phyloP scores from a whole-genome alignment of 2,888 invertebrate species.

The Eutolmus rufibarbis region DNA sequence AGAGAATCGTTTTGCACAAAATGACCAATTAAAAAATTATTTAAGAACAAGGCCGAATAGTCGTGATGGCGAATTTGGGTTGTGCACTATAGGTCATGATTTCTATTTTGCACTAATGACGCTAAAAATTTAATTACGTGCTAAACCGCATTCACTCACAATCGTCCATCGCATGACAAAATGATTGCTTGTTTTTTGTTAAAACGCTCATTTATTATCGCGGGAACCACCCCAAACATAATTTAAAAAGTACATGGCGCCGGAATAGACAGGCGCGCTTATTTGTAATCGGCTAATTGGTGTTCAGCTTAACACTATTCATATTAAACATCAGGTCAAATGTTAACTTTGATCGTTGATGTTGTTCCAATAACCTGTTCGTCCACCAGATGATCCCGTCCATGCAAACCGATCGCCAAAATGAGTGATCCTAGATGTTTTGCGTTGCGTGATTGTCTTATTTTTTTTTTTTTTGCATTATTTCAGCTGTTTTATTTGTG shows the following conservation, averaged over 20 bases:
- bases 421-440: background rate
- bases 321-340: background rate
- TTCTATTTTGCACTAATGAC: background rate
- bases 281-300: background rate
- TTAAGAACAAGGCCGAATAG: conserved; percentile 15
- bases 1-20: background rate
- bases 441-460: background rate
- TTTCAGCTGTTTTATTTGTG: background rate
- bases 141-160: background rate
- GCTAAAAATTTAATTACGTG: background rate
- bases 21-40: conserved; percentile 11
- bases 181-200: background rate
- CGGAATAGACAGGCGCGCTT: background rate
- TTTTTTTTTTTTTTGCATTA: background rate
- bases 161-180: background rate
- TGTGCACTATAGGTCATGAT: conserved; percentile 10
- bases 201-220: background rate
- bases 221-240: background rate
- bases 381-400: background rate
- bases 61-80: background rate
- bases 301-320: background rate
- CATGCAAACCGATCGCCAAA: background rate
- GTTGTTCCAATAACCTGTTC: background rate
- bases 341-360: background rate
- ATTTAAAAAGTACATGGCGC: background rate